Base-by-base conservation (phyloP, 2,888 invertebrate species). In the Carterocephalus palaemon region DNA sequence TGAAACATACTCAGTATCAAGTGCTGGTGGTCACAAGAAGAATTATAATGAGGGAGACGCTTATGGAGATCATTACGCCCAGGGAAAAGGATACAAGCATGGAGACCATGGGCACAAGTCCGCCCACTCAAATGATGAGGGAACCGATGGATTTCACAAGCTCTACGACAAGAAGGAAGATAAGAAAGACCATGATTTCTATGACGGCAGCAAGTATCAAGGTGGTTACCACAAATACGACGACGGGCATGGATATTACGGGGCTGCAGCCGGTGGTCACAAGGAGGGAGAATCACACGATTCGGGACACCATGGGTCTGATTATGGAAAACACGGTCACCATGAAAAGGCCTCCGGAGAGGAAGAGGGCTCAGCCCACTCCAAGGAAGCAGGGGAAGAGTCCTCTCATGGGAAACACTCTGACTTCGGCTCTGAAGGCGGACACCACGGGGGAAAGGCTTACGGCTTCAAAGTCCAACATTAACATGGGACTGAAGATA, bases 171-270 rank as follows among this genome's bases (percentile, higher is more conserved):
- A 92, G 68, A 89, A 93, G 64, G 92, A 92, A 73, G 91, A 88
- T 82, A 91, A 92, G 67, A 92, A 92, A 74, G 90, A 92, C 64
- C 90, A 91, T 57, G 89, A 89, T 63, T 91, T 92, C 85, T 91
- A 92, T 70, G 90, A 89, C 58, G 86, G 88, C 45, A 75, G 88
- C 56, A 85, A 88, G 53, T 22, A 45, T 9, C 24, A 31, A 45
- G 91, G 90, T 47, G 83, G 89, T 64, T 89, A 88, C 69, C 78
- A 88, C 56, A 90, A 90, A 64, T 86, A 90, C 65, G 88, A 83
- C 22, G 76, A 83, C 49, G 83, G 78, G 57, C 76, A 89, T 51
- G 73, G 82, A 48, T 73, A 89, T 52, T 84, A 89, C 57, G 83
- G 82, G 55, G 75, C 86, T 54, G 79, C 72, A 33, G 80, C 88